A percentile compares a stretch with the other conserved stretches of the same genome.
Conservation (phyloP, 1,140 invertebrate species). For the Spodoptera litura region DNA sequence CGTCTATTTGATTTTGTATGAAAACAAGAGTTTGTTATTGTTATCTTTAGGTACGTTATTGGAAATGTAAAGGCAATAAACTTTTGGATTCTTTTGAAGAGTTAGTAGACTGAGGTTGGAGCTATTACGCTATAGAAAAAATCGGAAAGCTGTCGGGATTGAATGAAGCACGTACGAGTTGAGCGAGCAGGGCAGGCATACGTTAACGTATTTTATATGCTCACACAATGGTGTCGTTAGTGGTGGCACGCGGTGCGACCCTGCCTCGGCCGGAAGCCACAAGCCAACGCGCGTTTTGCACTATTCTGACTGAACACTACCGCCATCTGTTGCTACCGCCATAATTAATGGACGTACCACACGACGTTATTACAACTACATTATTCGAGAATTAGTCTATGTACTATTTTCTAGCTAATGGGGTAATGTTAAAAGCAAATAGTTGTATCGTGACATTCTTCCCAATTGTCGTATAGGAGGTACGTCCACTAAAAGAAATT, state of each 20-base stretch:
- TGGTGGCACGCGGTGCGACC: conserved; percentile 7
- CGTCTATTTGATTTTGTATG: conserved; percentile 3
- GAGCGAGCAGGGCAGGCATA: not conserved
- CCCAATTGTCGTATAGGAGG: too few species aligned
- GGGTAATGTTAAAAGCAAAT: too few species aligned
- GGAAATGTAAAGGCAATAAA: not conserved
- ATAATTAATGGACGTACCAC: not conserved
- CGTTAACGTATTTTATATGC: conserved; percentile 8
- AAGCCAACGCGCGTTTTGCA: not conserved
- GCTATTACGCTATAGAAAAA: not conserved
- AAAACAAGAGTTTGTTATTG: conserved; percentile 16
- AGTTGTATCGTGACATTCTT: too few species aligned
- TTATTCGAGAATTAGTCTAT: too few species aligned
- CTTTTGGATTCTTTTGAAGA: not conserved
- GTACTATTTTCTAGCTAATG: too few species aligned
- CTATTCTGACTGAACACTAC: conserved; percentile 16
- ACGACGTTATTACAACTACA: too few species aligned
- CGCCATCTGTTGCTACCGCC: conserved; percentile 6
- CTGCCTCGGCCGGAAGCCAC: not conserved
- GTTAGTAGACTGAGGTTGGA: not conserved
- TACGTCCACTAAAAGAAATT: too few species aligned
- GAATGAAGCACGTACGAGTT: conserved; percentile 19
- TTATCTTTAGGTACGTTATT: not conserved
- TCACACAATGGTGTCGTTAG: conserved; percentile 39
- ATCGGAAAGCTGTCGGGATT: not conserved